A percentile compares a stretch with the other conserved stretches of the same genome.
These are phyloP conservation scores for Encarsia formosa DNA, from an alignment of 2,888 invertebrate species.

Conservation along the genomic window DNA sequence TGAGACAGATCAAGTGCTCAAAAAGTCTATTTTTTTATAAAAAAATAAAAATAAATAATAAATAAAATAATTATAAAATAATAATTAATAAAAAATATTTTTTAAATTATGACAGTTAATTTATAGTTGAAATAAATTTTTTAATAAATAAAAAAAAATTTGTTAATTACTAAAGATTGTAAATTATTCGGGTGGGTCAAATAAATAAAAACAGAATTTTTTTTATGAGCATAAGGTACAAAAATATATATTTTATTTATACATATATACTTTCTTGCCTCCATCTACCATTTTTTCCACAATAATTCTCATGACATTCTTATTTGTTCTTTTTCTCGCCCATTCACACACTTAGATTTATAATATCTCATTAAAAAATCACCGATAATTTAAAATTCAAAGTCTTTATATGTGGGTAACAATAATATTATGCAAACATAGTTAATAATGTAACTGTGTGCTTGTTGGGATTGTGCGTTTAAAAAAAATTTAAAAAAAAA, in stretches of 20 bases:
- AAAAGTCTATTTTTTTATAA: too few relatives aligned
- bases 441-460: conserved; percentile 16
- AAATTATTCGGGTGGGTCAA: too few relatives aligned
- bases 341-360: conserved; percentile 29
- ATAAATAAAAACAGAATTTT: conserved; percentile 1
- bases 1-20: too few relatives aligned
- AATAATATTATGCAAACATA: conserved; percentile 22
- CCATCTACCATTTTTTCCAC: conserved; percentile 28
- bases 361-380: conserved; percentile 16
- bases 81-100: too few relatives aligned
- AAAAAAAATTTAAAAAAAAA: conserved; percentile 6
- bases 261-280: conserved; percentile 26
- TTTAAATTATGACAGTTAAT: too few relatives aligned
- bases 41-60: too few relatives aligned
- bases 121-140: too few relatives aligned
- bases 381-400: conserved; percentile 20
- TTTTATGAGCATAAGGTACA: conserved; percentile 34
- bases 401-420: conserved; percentile 24
- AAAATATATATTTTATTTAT: conserved; percentile 34
- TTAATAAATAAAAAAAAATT: too few relatives aligned
- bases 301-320: background rate
- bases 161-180: too few relatives aligned
- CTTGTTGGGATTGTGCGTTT: conserved; percentile 5
- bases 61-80: too few relatives aligned
- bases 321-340: conserved; percentile 20